These are phyloP conservation scores for Zosterops hypoxanthus DNA, from an alignment of 2,113 vertebrate species.

Conservation along the genomic window DNA sequence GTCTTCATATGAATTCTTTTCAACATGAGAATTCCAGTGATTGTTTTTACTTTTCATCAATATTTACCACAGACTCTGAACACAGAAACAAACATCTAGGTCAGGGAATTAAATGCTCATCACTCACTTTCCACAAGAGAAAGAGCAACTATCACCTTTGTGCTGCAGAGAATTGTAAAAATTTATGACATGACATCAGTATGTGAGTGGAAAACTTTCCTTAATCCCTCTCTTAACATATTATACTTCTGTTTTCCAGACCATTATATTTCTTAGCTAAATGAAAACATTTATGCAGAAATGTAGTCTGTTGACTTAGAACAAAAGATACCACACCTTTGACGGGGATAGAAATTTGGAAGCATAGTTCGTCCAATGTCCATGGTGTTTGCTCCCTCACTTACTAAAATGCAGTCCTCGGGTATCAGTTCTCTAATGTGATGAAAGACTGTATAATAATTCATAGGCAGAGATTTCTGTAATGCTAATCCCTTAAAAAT, in stretches of 20 bases:
- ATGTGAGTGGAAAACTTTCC: background rate
- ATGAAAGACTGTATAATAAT: slow-evolving; percentile 94
- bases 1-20: background rate
- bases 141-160: background rate
- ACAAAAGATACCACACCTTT: slow-evolving; percentile 78
- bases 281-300: background rate
- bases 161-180: background rate
- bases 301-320: background rate
- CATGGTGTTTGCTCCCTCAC: slow-evolving; percentile 98
- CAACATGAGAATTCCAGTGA: background rate
- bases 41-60: background rate
- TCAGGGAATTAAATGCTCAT: background rate
- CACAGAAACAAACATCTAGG: background rate
- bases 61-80: background rate
- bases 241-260: background rate
- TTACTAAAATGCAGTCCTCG: slow-evolving; percentile 89
- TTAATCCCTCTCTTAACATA: background rate
- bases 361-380: slow-evolving; percentile 96
- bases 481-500: slow-evolving; percentile 79
- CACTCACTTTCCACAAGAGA: background rate
- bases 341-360: slow-evolving; percentile 87
- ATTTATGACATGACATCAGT: background rate
- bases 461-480: slow-evolving; percentile 84
- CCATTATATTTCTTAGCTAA: background rate
- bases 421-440: slow-evolving; percentile 86